These are phyloP conservation scores for Sinopyrophorus schimmeli DNA, from an alignment of 2,888 invertebrate genomes.

Conservation along the genomic window DNA sequence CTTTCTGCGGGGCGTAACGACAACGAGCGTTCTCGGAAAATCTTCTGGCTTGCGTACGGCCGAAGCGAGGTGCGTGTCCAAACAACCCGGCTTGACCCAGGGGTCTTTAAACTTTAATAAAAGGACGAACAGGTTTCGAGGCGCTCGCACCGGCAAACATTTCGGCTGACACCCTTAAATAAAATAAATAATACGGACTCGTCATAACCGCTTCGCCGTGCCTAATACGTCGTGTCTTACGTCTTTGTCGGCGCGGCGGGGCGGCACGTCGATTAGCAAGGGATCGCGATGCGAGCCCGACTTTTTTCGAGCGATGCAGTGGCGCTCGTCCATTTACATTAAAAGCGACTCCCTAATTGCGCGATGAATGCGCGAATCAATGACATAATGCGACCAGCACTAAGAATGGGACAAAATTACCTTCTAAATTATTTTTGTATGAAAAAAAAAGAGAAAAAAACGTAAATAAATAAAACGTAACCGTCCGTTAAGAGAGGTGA, in stretches of 20 bases:
- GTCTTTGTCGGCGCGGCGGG: slow-evolving; percentile 3
- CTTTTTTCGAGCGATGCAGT: too few relatives aligned
- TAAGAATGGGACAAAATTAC: slow-evolving; percentile 2
- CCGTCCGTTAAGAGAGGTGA: slow-evolving; percentile 20
- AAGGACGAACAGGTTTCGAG: slow-evolving; percentile 41
- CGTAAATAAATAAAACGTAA: slow-evolving; percentile 13
- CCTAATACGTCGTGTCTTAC: slow-evolving; percentile 9
- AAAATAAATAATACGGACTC: slow-evolving; percentile 29
- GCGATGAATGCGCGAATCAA: too few relatives aligned
- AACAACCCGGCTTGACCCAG: slow-evolving; percentile 41
- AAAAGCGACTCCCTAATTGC: too few relatives aligned
- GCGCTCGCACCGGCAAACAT: slow-evolving; percentile 34
- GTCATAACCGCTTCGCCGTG: slow-evolving; percentile 22
- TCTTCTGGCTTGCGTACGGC: neutral
- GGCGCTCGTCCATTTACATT: too few relatives aligned
- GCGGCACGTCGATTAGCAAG: too few relatives aligned
- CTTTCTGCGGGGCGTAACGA: too few relatives aligned
- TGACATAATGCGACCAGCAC: neutral
- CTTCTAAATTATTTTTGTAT: neutral
- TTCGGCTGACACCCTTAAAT: slow-evolving; percentile 37
- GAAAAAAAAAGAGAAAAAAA: neutral
- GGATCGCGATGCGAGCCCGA: too few relatives aligned
- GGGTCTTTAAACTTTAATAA: slow-evolving; percentile 45
- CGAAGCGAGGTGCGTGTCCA: slow-evolving; percentile 37
- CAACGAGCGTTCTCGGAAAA: too few relatives aligned